phyloP scores from a whole-genome alignment of 2,888 invertebrate genomes.

The Archips crataeganus region DNA sequence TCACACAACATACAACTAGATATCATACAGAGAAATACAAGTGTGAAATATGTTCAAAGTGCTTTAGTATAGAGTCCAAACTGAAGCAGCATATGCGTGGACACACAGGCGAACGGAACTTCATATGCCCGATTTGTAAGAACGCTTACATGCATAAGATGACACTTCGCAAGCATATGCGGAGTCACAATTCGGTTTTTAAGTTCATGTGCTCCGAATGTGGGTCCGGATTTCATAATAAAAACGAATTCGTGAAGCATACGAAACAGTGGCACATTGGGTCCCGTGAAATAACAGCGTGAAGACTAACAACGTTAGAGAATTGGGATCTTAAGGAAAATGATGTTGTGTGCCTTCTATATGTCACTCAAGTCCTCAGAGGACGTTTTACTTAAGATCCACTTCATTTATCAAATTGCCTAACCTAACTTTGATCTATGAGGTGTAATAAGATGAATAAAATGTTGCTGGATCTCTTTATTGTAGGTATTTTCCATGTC shows the following conservation, averaged over 20 bases:
- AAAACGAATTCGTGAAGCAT: conserved; percentile 51
- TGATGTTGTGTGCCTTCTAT: not conserved
- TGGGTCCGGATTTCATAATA: conserved; percentile 51
- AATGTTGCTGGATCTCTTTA: too few species aligned
- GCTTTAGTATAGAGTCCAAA: conserved; percentile 74
- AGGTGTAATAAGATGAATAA: too few species aligned
- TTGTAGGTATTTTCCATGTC: too few species aligned
- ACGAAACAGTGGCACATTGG: conserved; percentile 49
- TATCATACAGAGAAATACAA: conserved; percentile 74
- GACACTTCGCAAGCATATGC: conserved; percentile 74
- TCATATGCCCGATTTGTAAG: conserved; percentile 70
- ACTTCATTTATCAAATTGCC: too few species aligned
- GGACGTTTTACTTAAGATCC: too few species aligned
- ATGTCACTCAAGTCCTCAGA: too few species aligned
- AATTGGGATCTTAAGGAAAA: not conserved
- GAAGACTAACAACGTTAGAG: not conserved
- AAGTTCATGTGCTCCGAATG: conserved; percentile 56
- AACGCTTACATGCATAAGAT: conserved; percentile 74
- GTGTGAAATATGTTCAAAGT: conserved; percentile 75
- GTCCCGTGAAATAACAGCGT: conserved; percentile 1
- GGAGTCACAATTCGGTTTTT: conserved; percentile 56
- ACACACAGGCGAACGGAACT: conserved; percentile 73
- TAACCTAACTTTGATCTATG: too few species aligned
- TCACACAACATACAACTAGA: conserved; percentile 63
- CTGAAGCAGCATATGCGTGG: conserved; percentile 74